Evolutionary conservation across 2,113 vertebrate genomes (phyloP).

Genomic region (Nothocercus julius): DNA sequence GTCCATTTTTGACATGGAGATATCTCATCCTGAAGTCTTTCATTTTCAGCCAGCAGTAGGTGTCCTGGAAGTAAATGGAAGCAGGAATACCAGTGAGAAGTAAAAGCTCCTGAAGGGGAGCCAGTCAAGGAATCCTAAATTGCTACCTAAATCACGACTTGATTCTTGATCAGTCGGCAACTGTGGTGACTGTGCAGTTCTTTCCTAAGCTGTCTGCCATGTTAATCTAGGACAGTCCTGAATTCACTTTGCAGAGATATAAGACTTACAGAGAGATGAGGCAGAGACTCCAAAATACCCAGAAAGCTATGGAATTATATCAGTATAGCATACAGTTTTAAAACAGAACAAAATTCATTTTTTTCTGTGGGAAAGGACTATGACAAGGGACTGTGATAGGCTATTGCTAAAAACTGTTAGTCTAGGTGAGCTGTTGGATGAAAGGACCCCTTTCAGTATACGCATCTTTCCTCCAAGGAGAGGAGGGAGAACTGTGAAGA

Average conservation of each 20-base stretch:
- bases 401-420: no score
- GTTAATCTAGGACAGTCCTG: neutral
- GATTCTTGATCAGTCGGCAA: neutral
- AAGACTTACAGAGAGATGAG: no score
- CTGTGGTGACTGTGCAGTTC: neutral
- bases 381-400: neutral
- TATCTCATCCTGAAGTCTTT: neutral
- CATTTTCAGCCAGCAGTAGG: neutral
- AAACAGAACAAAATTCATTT: neutral
- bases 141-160: no score
- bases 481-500: neutral
- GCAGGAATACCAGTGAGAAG: neutral
- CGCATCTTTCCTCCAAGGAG: no score
- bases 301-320: neutral
- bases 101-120: neutral
- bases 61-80: neutral
- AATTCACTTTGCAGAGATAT: neutral
- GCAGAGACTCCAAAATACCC: neutral
- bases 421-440: neutral
- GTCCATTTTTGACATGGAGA: neutral
- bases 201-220: neutral
- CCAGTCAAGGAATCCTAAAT: neutral
- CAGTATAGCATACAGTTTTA: neutral
- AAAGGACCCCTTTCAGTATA: no score
- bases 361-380: neutral